Conservation (phyloP, 2,113 vertebrate genomes). For the Triplophysa dalaica region DNA sequence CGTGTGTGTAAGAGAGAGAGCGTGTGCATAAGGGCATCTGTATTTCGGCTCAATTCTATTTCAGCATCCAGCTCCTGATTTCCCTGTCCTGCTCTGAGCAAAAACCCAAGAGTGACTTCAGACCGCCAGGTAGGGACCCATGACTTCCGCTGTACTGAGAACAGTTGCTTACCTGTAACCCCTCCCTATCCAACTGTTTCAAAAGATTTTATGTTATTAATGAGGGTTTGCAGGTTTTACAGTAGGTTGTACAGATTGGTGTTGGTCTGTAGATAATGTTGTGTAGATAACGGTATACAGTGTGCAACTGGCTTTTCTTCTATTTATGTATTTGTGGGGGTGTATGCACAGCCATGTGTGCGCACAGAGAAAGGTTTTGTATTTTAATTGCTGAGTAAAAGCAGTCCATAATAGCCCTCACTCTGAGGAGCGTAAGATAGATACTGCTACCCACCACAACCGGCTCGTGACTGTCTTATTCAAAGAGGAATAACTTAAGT, state of each 20-base stretch:
- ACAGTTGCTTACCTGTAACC: conserved; percentile 13
- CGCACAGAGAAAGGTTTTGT: conserved; percentile 1
- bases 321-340: conserved; percentile 25
- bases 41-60: conserved; percentile 57
- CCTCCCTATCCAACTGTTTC: neutral
- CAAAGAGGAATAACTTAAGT: conserved; percentile 40
- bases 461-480: conserved; percentile 10
- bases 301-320: no score
- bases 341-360: conserved; percentile 14
- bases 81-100: conserved; percentile 63
- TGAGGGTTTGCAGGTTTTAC: no score
- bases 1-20: conserved; percentile 66
- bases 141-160: conserved; percentile 19
- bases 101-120: conserved; percentile 55
- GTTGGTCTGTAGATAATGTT: neutral
- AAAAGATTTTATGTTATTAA: neutral
- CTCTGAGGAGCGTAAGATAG: neutral
- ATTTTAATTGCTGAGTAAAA: conserved; percentile 14
- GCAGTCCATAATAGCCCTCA: conserved; percentile 10
- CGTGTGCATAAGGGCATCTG: conserved; percentile 45
- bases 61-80: conserved; percentile 22
- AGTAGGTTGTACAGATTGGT: neutral
- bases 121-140: conserved; percentile 67
- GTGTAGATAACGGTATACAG: neutral
- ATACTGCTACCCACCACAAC: neutral